Conservation (phyloP, 2,888 invertebrate species). For the Stenoptilia bipunctidactyla region DNA sequence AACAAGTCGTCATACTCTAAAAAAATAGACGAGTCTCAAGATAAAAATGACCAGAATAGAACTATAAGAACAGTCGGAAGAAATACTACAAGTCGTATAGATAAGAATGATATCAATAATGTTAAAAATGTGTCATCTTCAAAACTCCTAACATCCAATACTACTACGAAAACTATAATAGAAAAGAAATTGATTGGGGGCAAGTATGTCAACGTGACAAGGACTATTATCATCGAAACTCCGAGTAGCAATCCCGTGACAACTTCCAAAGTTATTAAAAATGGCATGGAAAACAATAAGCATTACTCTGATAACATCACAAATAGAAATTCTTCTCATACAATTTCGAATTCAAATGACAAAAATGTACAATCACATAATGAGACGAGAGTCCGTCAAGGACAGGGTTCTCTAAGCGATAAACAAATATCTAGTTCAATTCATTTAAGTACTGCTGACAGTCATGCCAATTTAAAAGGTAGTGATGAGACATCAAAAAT, state of each 20-base stretch:
- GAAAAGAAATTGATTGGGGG: slow-evolving; percentile 67
- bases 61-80: slow-evolving; percentile 22
- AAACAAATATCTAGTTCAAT: too few species aligned
- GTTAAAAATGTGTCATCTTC: slow-evolving; percentile 40
- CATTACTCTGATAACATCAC: too few species aligned
- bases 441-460: too few species aligned
- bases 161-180: slow-evolving; percentile 68
- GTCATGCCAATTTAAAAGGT: too few species aligned
- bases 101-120: slow-evolving; percentile 23
- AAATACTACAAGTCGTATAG: neutral
- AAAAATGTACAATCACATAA: too few species aligned
- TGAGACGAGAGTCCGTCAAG: too few species aligned
- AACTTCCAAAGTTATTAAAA: neutral
- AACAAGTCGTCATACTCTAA: slow-evolving; percentile 15
- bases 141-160: neutral
- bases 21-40: slow-evolving; percentile 21
- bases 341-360: too few species aligned
- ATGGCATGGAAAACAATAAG: neutral
- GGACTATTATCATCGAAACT: slow-evolving; percentile 78
- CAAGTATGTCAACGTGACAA: slow-evolving; percentile 64
- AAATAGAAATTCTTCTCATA: too few species aligned
- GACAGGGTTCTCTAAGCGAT: too few species aligned
- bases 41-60: slow-evolving; percentile 29
- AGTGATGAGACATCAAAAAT: neutral
- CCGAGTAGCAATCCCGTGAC: neutral